Evolutionary conservation across 1,140 invertebrate genomes (phyloP), one percentile per base, ranked within the genome.

Genomic region (Schlechtendalia chinensis): DNA sequence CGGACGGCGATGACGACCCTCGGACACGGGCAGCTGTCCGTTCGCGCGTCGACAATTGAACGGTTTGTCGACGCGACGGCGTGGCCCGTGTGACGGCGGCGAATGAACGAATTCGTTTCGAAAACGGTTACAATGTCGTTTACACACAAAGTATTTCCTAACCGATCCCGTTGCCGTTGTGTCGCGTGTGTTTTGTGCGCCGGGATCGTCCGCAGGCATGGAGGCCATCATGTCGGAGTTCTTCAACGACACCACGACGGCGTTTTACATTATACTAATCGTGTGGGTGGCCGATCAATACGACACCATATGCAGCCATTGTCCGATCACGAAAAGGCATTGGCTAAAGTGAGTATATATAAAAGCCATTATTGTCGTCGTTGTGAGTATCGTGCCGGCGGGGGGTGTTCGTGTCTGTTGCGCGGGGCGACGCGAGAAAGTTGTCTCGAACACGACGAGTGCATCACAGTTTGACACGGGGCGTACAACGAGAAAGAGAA

Each of bases 181-280:
- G n/a, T n/a, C n/a, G n/a, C n/a, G n/a, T n/a, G n/a, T n/a, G n/a
- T n/a, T n/a, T n/a, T n/a, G n/a, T n/a, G n/a, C n/a, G n/a, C n/a
- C n/a, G n/a, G 32, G 50, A 69, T 50, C 24, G 10, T 10, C 12
- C 0, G 17, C 87, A 98, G 96, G 97, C 54, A 98, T 99, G 96
- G 97, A 99, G 86, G 96, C 97, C 0, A 98, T 99, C 74, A 99
- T 99, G 97, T 98, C 96, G 0, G 98, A 99, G 88, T 98, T 99
- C 86, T 99, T 99, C 89, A 98, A 98, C 86, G 97, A 99, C 86
- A 98, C 96, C 0, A 95, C 95, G 0, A 99, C 97, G 16, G 97
- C 97, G 1, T 99, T 99, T 87, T 98, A 99, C 87, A 97, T 99
- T 45, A 99, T 99, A 85, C 86, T 99, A 81, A 96, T 99, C 83